Evolutionary conservation across 2,797 vertebrate genomes (phyloP).

Genomic region (Sebastes iracundus): DNA sequence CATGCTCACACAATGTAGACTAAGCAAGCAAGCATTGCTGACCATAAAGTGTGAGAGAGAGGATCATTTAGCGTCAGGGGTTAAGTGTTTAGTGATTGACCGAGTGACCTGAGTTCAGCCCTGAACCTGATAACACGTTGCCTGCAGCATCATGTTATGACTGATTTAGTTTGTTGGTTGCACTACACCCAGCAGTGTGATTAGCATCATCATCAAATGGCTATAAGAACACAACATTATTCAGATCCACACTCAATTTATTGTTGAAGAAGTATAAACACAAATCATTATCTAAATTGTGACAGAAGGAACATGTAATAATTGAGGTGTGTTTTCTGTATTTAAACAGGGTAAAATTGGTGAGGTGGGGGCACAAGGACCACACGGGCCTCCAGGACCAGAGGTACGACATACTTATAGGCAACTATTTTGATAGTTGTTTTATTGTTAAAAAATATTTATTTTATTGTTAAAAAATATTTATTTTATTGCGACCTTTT

Average conservation of each 20-base stretch:
- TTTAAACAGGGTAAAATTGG: slow-evolving; percentile 71
- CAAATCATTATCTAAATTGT: too few relatives aligned
- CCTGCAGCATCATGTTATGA: neutral
- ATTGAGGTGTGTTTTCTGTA: neutral
- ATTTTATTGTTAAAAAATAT: neutral
- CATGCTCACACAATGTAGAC: neutral
- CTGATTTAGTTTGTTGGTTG: neutral
- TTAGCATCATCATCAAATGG: neutral
- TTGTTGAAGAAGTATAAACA: neutral
- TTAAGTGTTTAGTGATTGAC: neutral
- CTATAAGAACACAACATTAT: neutral
- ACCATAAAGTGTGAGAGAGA: neutral
- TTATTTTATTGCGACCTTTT: neutral
- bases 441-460: neutral
- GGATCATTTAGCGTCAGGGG: neutral
- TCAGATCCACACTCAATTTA: neutral
- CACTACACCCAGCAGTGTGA: neutral
- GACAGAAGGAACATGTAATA: neutral
- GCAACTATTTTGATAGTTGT: neutral
- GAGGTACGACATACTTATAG: slow-evolving; percentile 58
- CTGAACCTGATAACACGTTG: neutral
- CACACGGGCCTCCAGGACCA: slow-evolving; percentile 75
- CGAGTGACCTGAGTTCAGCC: neutral
- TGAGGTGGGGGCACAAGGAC: slow-evolving; percentile 70
- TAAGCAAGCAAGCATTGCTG: neutral